Evolutionary conservation across 2,797 vertebrate species (phyloP).

Genomic region (Okamejei kenojei): DNA sequence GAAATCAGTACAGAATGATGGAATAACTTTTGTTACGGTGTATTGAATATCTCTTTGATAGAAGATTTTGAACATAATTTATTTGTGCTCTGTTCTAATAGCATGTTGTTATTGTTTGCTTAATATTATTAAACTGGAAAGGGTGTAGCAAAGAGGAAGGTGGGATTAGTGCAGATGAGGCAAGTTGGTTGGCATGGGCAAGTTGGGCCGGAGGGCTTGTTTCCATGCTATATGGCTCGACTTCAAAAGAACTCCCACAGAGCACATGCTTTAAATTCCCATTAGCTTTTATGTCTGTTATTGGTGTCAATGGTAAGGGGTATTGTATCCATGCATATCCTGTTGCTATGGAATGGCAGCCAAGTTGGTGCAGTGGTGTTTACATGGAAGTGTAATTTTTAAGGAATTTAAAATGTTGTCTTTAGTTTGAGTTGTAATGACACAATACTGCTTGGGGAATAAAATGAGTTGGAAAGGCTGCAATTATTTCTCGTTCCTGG

Average conservation of each 20-base stretch:
- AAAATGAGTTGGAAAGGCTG: background rate
- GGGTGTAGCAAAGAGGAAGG: no score
- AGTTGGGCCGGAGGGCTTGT: no score
- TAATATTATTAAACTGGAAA: no score
- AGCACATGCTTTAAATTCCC: background rate
- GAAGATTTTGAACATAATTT: background rate
- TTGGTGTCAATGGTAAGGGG: background rate
- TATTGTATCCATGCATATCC: background rate
- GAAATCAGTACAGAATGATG: background rate
- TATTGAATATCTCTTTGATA: background rate
- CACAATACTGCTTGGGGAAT: background rate
- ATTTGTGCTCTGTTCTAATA: background rate
- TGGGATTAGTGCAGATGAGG: no score
- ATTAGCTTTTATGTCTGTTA: background rate
- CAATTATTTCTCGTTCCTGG: background rate
- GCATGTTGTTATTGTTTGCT: no score
- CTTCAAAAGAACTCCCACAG: background rate
- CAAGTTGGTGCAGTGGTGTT: background rate
- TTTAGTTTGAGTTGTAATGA: background rate
- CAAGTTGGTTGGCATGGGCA: no score
- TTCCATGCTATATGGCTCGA: background rate
- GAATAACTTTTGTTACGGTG: background rate
- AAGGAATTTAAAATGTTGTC: background rate
- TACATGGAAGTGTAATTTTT: background rate
- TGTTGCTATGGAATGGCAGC: background rate